Conservation (phyloP, 92 coral and sea anemone species). For the Epizoanthus ramosus region DNA sequence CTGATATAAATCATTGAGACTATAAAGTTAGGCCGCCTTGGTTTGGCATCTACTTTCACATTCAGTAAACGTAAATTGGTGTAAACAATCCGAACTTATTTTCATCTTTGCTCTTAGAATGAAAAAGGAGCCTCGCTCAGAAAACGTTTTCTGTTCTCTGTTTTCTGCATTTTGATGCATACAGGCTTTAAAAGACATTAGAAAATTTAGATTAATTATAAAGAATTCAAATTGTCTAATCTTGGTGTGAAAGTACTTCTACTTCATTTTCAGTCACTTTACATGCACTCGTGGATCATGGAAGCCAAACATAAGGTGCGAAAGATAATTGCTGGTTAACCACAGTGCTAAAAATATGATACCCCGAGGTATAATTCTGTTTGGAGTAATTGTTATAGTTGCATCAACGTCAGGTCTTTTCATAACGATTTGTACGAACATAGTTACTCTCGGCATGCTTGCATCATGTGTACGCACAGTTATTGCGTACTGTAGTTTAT, state of each 20-base stretch:
- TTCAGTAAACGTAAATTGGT: not conserved
- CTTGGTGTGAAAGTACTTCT: too few species aligned
- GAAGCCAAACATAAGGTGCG: constrained; percentile 11
- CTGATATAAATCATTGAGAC: too few species aligned
- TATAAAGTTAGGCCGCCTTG: too few species aligned
- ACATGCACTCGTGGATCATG: not conserved
- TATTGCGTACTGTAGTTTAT: not conserved
- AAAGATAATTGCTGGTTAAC: constrained; percentile 1
- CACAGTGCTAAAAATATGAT: not conserved
- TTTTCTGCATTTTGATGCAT: too few species aligned
- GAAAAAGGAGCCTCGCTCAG: too few species aligned
- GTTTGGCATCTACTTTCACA: too few species aligned
- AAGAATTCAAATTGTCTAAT: not conserved
- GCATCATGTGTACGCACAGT: not conserved
- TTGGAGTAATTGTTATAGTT: not conserved
- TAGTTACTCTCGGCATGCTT: not conserved
- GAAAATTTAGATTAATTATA: not conserved
- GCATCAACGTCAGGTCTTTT: not conserved
- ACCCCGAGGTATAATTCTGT: not conserved
- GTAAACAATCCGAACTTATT: not conserved
- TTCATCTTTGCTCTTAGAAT: not conserved
- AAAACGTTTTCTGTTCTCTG: too few species aligned
- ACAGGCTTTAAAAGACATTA: too few species aligned
- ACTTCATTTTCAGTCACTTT: not conserved
- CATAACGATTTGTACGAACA: not conserved